Base-by-base conservation (phyloP, 92 coral and sea anemone species). In the Montipora capitata region DNA sequence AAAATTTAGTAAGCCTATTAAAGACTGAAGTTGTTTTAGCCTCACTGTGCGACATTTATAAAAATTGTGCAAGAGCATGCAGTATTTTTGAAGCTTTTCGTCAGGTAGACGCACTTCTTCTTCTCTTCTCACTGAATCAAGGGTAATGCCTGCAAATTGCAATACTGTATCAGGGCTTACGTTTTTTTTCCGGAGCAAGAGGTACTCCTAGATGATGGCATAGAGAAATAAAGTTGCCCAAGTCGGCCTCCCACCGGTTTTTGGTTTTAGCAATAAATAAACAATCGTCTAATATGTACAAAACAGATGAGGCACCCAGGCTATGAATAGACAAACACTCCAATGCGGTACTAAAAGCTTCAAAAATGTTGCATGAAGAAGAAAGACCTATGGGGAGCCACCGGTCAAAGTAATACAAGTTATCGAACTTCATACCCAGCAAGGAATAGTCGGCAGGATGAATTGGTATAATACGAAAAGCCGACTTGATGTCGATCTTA, bases 381-480 rank as follows among this genome's bases (percentile, higher is more conserved):
- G 77, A 10, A 5, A 44, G 62, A 0, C 85, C 93, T 67, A 89
- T 83, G 20, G 75, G 77, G 2, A 81, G 6, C 15, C 40, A 10
- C 4, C 88, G 57, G 48, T 88, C 20, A 7, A 27, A 27, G 35
- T 27, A 27, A 27, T 27, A 27, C 35, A 27, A 27, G 35, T 27
- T 27, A 27, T 27, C 35, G 1, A 27, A 27, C 35, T 27, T 27
- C 1, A 27, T 27, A 27, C 35, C 35, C 35, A 27, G 35, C 35
- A 27, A 27, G 35, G 35, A 27, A 27, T 27, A 20, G 27, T 20
- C 27, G 27, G 27, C 27, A 27, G 83, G 86, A 9, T 45, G 61
- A 73, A 90, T 58, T 14, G 90, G 90, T 5, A 79, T 73, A 7
- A 90, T 85, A 5, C 93, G 77, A 72, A 88, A 88, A 0, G 88